These are phyloP conservation scores for Slavum lentiscoides DNA, from an alignment of 2,888 invertebrate genomes.

Conservation along the genomic window DNA sequence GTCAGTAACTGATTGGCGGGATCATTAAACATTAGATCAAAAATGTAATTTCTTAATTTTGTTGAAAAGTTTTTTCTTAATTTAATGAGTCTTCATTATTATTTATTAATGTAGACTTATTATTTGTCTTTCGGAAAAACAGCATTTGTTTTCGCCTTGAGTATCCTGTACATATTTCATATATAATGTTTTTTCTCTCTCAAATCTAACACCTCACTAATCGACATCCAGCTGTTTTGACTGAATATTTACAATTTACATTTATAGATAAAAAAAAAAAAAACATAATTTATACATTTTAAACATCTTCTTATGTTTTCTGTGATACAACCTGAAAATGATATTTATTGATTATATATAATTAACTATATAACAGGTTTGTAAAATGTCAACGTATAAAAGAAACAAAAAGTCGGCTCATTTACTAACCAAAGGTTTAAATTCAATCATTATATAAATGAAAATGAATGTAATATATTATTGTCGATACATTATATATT, in stretches of 20 bases:
- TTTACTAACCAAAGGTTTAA: slow-evolving; percentile 22
- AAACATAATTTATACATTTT: slow-evolving; percentile 34
- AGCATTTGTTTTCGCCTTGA: slow-evolving; percentile 36
- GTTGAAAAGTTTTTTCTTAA: slow-evolving; percentile 43
- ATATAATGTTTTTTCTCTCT: slow-evolving; percentile 27
- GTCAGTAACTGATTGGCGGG: slow-evolving; percentile 59
- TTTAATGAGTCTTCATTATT: slow-evolving; percentile 43
- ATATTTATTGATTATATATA: slow-evolving; percentile 15
- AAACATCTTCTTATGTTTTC: slow-evolving; percentile 31
- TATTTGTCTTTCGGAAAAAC: slow-evolving; percentile 48
- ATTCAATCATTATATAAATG: neutral
- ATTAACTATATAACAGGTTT: slow-evolving; percentile 30
- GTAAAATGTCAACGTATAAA: slow-evolving; percentile 16
- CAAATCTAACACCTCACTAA: slow-evolving; percentile 37
- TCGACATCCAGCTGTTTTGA: slow-evolving; percentile 40
- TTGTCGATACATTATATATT: neutral
- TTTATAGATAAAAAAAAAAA: slow-evolving; percentile 37
- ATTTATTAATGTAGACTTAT: slow-evolving; percentile 46
- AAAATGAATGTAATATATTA: neutral
- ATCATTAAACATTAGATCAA: slow-evolving; percentile 41
- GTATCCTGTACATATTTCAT: slow-evolving; percentile 37
- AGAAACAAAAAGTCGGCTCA: slow-evolving; percentile 29
- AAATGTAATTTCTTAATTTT: slow-evolving; percentile 49
- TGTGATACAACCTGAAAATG: slow-evolving; percentile 31
- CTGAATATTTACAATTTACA: slow-evolving; percentile 42